Evolutionary conservation across 2,888 invertebrate genomes (phyloP).

Genomic region (Amblyjoppa proteus): DNA sequence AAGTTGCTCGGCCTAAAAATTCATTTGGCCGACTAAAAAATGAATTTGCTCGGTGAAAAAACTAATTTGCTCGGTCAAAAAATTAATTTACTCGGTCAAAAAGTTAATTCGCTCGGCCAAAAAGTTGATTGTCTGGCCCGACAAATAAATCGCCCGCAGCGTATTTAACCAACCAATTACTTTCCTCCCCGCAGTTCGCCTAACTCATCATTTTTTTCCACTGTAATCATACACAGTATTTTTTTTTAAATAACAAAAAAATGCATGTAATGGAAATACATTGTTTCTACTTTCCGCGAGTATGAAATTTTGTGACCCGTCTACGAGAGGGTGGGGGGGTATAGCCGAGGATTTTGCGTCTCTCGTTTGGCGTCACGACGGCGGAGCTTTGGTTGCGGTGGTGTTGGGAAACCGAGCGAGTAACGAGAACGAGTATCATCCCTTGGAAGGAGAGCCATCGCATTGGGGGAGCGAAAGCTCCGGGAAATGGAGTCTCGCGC

Average conservation of each 20-base stretch:
- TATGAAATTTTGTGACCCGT: slow-evolving; percentile 47
- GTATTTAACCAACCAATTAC: too few species aligned
- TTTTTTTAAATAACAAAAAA: too few species aligned
- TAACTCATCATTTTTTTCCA: too few species aligned
- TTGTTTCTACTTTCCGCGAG: neutral
- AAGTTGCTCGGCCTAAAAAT: too few species aligned
- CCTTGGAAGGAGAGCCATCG: slow-evolving; percentile 49
- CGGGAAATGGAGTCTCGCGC: slow-evolving; percentile 78
- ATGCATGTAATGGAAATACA: neutral
- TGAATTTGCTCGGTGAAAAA: too few species aligned
- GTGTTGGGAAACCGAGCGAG: slow-evolving; percentile 78
- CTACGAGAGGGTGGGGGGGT: slow-evolving; percentile 15
- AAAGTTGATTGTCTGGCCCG: neutral
- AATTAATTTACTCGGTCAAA: neutral
- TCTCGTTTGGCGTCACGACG: slow-evolving; percentile 34
- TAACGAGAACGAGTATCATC: slow-evolving; percentile 72
- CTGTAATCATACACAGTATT: too few species aligned
- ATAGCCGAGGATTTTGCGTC: slow-evolving; percentile 44
- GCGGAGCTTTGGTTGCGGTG: slow-evolving; percentile 54
- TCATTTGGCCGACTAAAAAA: too few species aligned
- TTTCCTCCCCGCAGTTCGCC: too few species aligned
- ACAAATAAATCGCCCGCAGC: too few species aligned
- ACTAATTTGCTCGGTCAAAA: neutral
- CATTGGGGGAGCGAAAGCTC: slow-evolving; percentile 62
- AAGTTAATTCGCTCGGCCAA: neutral